Conservation (phyloP, 2,797 vertebrate genomes). For the Phalanger gymnotis region DNA sequence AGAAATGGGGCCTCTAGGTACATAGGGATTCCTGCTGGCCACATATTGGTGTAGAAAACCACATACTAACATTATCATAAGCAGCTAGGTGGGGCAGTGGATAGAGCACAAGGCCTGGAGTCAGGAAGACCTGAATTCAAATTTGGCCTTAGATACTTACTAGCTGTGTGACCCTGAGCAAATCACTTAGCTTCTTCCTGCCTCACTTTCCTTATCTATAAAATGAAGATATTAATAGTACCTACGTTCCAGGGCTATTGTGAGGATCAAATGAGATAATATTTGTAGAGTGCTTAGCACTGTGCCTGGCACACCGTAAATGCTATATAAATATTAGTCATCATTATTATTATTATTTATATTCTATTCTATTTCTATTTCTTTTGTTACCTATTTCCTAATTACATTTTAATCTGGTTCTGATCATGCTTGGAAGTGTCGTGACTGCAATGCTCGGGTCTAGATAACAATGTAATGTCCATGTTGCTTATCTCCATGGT, state of each 20-base stretch:
- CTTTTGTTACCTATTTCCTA: not conserved
- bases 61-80: not conserved
- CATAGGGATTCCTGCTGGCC: not conserved
- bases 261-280: not conserved
- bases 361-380: not conserved
- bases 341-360: not conserved
- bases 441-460: not conserved
- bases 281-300: not conserved
- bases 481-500: not conserved
- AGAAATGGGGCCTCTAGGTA: not conserved
- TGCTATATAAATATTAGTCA: not conserved
- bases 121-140: conserved; percentile 5
- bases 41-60: not conserved
- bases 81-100: not conserved
- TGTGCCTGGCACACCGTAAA: not conserved
- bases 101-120: not conserved
- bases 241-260: not conserved
- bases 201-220: not conserved
- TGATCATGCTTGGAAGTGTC: not conserved
- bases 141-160: not conserved
- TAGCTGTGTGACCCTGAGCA: not conserved
- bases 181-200: not conserved
- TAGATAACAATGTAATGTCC: not conserved
- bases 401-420: not conserved
- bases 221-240: not conserved